These are phyloP conservation scores for Silurus glanis DNA, from an alignment of 2,113 vertebrate genomes.

Conservation along the genomic window DNA sequence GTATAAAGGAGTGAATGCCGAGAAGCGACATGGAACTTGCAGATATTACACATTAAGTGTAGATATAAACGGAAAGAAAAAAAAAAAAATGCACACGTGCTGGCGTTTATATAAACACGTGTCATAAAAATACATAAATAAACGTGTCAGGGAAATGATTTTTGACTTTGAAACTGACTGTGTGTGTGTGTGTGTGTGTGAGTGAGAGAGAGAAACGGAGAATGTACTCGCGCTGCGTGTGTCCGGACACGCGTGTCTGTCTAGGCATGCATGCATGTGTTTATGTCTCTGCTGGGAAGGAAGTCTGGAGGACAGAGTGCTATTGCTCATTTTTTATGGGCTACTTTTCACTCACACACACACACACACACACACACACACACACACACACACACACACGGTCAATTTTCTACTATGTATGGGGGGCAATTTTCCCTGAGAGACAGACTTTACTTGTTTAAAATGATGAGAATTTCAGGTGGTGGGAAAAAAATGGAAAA, in stretches of 20 bases:
- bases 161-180: neutral
- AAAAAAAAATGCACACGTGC: neutral
- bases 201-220: neutral
- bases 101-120: neutral
- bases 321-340: constrained; percentile 20
- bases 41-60: neutral
- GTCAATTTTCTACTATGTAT: neutral
- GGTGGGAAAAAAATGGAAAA: neutral
- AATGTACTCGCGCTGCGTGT: neutral
- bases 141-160: neutral
- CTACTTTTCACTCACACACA: neutral
- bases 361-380: neutral
- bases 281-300: constrained; percentile 12
- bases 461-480: constrained; percentile 20
- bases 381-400: neutral
- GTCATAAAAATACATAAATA: neutral
- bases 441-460: neutral
- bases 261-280: constrained; percentile 2
- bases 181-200: neutral
- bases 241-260: constrained; percentile 12
- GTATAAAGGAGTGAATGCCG: neutral
- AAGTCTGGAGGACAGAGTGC: constrained; percentile 9
- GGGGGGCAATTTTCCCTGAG: neutral
- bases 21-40: neutral
- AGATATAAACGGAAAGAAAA: neutral